Conservation (phyloP, 1,140 invertebrate genomes). For the Macrobrachium rosenbergii region DNA sequence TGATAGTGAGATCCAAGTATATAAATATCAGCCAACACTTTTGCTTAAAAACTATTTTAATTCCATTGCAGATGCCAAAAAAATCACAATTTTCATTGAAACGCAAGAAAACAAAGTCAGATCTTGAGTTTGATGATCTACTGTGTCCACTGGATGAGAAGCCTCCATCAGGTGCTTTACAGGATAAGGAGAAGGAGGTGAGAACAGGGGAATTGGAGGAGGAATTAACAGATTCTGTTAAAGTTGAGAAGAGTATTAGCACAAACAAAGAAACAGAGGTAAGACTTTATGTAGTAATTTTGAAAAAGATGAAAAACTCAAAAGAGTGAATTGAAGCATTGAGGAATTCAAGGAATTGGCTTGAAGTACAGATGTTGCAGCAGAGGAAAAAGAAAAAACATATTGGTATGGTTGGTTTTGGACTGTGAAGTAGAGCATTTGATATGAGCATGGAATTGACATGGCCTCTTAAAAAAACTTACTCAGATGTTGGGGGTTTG, state of each 20-base stretch:
- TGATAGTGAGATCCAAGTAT: neutral
- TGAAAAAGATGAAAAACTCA: no score
- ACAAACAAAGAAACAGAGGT: neutral
- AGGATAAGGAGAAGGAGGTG: conserved; percentile 50
- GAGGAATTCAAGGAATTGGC: no score
- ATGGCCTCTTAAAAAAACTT: no score
- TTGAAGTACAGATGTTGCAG: no score
- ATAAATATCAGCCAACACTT: neutral
- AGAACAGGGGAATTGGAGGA: conserved; percentile 3
- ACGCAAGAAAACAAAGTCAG: conserved; percentile 84
- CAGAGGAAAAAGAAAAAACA: no score
- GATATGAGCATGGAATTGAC: no score
- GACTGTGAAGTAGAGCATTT: no score
- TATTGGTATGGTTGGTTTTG: no score
- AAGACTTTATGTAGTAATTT: no score
- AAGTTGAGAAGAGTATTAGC: no score
- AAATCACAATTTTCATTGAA: conserved; percentile 92
- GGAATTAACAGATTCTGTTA: neutral
- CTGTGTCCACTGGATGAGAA: conserved; percentile 82
- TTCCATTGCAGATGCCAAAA: conserved; percentile 80
- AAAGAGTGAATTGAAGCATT: no score
- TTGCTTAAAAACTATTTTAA: conserved; percentile 51
- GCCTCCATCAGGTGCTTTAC: conserved; percentile 53
- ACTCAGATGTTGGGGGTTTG: no score
- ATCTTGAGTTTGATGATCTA: conserved; percentile 82